Conservation (phyloP, 2,797 vertebrate genomes). For the Carapus acus region DNA sequence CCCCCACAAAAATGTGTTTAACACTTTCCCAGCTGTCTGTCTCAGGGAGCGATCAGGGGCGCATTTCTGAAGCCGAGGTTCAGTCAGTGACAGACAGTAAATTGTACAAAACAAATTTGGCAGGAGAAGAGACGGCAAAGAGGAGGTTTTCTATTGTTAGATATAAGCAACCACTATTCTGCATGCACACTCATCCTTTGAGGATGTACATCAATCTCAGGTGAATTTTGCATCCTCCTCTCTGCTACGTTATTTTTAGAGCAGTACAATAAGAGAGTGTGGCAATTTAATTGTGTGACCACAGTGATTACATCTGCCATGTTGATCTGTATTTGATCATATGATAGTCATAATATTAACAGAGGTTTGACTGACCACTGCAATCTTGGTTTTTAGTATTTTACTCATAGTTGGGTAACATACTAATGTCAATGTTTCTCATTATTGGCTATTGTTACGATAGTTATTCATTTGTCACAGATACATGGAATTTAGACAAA, state of each 20-base stretch:
- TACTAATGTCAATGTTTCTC: too few species aligned
- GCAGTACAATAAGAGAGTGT: conserved; percentile 26
- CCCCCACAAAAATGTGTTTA: conserved; percentile 47
- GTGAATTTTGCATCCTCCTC: conserved; percentile 64
- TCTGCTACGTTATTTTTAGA: conserved; percentile 45
- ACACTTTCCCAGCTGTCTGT: conserved; percentile 41
- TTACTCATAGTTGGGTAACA: too few species aligned
- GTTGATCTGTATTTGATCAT: conserved; percentile 3
- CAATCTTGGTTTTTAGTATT: too few species aligned
- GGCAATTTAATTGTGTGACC: conserved; percentile 39
- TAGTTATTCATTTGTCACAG: too few species aligned
- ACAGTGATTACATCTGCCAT: conserved; percentile 25
- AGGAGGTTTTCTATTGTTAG: conserved; percentile 66
- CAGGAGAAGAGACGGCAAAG: conserved; percentile 52
- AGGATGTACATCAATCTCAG: conserved; percentile 63
- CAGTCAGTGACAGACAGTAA: conserved; percentile 64
- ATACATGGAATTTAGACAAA: too few species aligned
- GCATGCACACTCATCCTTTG: conserved; percentile 47
- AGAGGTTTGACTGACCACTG: too few species aligned
- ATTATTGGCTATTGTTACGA: too few species aligned
- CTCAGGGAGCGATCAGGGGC: conserved; percentile 62
- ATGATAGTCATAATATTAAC: neutral
- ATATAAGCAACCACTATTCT: conserved; percentile 72
- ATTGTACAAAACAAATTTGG: conserved; percentile 57
- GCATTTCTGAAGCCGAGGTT: conserved; percentile 58